Evolutionary conservation across 2,888 invertebrate genomes (phyloP).

Genomic region (Nysson spinosus): DNA sequence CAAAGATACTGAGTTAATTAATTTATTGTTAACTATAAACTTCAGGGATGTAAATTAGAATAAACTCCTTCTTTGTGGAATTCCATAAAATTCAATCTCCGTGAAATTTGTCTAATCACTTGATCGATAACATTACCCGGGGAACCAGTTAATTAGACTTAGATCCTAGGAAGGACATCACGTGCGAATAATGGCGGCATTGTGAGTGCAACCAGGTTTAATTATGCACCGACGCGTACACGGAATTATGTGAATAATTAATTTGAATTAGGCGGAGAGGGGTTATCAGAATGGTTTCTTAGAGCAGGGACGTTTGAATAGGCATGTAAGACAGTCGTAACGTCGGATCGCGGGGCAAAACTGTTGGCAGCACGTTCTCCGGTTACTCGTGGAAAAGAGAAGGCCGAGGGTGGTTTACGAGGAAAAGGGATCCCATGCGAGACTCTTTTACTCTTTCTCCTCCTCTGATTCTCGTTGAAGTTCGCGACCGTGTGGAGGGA

Average conservation of each 20-base stretch:
- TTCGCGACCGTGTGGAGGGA: constrained; percentile 27
- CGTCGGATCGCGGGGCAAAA: constrained; percentile 41
- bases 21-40: too few species aligned
- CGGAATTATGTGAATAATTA: constrained; percentile 69
- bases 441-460: not conserved
- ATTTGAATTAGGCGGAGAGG: constrained; percentile 62
- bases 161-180: not conserved
- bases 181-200: constrained; percentile 8
- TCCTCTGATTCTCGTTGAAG: constrained; percentile 22
- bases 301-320: constrained; percentile 65
- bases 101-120: too few species aligned
- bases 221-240: constrained; percentile 7
- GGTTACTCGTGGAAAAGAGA: constrained; percentile 25
- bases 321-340: constrained; percentile 56
- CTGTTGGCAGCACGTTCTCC: constrained; percentile 22
- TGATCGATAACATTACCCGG: not conserved
- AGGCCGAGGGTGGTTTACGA: constrained; percentile 63
- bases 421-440: constrained; percentile 44
- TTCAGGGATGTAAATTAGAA: too few species aligned
- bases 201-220: not conserved
- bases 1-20: too few species aligned
- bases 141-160: not conserved
- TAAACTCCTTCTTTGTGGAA: too few species aligned
- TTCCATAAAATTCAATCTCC: too few species aligned
- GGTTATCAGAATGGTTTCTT: constrained; percentile 64